Base-by-base conservation (phyloP, 2,888 invertebrate genomes). In the Bhutanitis thaidina region DNA sequence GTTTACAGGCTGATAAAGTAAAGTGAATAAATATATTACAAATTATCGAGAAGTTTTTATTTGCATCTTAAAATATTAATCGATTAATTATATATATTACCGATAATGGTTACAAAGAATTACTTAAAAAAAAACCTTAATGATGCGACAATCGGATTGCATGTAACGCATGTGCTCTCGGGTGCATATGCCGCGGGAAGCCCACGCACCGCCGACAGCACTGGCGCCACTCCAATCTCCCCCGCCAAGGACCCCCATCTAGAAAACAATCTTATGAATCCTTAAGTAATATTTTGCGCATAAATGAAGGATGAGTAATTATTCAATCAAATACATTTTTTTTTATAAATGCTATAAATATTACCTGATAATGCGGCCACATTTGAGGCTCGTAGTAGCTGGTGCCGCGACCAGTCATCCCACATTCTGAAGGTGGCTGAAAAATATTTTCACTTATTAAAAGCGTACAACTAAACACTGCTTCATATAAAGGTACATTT, bases 341-440 rank as follows among this genome's bases (percentile, higher is more conserved):
- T 20, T 5, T 3, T 20, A 20, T 20, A 3, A 20, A 3, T 20
- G 20, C 20, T 20, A 5, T 20, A 20, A 20, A 20, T 20, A 29
- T 57, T 75, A 87, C 88, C 86, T 88, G 88, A 73, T 88, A 88
- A 61, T 86, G 87, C 46, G 85, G 67, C 88, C 88, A 89, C 79
- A 88, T 80, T 56, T 79, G 86, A 53, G 84, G 80, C 52, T 89
- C 88, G 72, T 80, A 80, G 67, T 86, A 89, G 25, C 72, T 62
- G 27, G 78, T 68, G 29, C 77, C 74, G 49, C 88, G 85, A 51
- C 76, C 77, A 54, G 68, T 82, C 60, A 84, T 67, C 30, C 82
- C 87, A 58, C 87, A 82, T 69, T 89, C 88, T 73, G 83, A 60
- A 41, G 88, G 85, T 57, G 88, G 85, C 88, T 89, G 80, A 47